These are phyloP conservation scores for Lycia hirtaria DNA, from an alignment of 2,888 invertebrate species.

Conservation along the genomic window DNA sequence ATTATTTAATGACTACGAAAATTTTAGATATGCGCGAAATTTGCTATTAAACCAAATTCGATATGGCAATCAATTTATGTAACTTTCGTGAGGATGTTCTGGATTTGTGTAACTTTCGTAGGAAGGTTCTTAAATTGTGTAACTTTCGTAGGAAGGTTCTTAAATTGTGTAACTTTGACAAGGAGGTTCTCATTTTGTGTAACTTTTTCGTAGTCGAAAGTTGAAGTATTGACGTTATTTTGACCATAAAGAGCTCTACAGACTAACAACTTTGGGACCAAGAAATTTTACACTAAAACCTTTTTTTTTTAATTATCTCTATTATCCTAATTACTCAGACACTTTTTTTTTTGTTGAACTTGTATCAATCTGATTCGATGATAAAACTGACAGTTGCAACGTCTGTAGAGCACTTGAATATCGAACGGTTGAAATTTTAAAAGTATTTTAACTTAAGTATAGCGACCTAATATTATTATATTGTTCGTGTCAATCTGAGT, in stretches of 20 bases:
- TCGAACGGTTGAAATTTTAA: constrained; percentile 28
- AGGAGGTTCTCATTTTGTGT: constrained; percentile 6
- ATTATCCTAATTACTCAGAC: not conserved
- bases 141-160: not conserved
- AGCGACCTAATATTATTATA: constrained; percentile 57
- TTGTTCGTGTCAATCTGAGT: constrained; percentile 39
- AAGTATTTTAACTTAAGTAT: constrained; percentile 58
- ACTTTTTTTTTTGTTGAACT: not conserved
- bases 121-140: not conserved
- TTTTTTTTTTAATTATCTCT: not conserved
- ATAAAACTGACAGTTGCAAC: not conserved
- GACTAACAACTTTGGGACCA: constrained; percentile 23
- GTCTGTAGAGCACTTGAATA: constrained; percentile 21
- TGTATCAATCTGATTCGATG: not conserved
- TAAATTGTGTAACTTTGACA: not conserved
- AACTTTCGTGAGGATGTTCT: not conserved
- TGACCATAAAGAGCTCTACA: constrained; percentile 25
- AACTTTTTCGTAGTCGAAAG: constrained; percentile 56
- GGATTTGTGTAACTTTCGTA: not conserved
- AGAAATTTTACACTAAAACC: too few relatives aligned
- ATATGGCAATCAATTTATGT: not conserved
- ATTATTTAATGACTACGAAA: constrained; percentile 45
- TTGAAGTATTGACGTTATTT: constrained; percentile 56
- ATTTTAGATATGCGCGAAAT: constrained; percentile 26
- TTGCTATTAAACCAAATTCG: constrained; percentile 17